Conservation (phyloP, 2,797 vertebrate genomes). For the Pipistrellus pipistrellus region DNA sequence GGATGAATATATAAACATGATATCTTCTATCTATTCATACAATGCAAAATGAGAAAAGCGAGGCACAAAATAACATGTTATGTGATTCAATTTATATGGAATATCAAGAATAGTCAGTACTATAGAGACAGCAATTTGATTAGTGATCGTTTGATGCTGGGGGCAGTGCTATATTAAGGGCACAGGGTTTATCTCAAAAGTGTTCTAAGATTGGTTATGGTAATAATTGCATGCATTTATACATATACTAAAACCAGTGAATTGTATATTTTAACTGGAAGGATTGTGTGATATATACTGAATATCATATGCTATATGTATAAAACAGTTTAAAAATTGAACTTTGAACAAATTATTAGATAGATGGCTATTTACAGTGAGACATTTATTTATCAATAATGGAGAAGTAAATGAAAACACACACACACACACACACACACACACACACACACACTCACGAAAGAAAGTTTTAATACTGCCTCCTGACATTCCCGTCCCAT, state of each 20-base stretch:
- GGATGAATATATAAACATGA: neutral
- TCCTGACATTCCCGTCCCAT: neutral
- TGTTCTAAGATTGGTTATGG: neutral
- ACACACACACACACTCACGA: too few relatives aligned
- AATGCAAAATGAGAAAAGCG: neutral
- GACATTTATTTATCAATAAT: neutral
- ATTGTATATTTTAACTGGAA: neutral
- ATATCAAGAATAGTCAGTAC: neutral
- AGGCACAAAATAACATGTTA: neutral
- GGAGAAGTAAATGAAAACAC: neutral
- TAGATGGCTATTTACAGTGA: neutral
- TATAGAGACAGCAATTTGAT: neutral
- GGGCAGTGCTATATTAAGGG: neutral
- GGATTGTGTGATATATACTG: neutral
- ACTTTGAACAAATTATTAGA: neutral
- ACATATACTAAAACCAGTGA: neutral
- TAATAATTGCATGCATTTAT: neutral
- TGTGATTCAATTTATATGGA: neutral
- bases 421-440: rapidly evolving
- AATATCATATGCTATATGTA: neutral
- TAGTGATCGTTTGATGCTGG: neutral
- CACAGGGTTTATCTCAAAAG: neutral
- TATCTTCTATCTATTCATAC: neutral
- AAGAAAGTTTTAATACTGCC: neutral
- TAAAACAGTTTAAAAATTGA: neutral